Evolutionary conservation across 2,113 vertebrate species (phyloP).

Genomic region (Passer montanus): DNA sequence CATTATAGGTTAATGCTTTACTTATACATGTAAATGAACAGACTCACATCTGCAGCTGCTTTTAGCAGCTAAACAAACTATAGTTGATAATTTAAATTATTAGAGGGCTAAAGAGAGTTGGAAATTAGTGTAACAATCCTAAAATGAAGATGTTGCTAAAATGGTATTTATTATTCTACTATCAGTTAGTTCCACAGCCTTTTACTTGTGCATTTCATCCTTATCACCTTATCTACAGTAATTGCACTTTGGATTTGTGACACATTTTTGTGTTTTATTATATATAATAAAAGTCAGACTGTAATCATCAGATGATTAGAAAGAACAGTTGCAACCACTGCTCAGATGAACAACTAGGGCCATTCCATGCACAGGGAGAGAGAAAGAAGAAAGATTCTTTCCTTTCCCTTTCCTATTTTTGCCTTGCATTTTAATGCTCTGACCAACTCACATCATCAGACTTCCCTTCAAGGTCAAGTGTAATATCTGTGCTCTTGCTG

Average conservation of each 20-base stretch:
- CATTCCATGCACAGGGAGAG: background rate
- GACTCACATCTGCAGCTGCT: background rate
- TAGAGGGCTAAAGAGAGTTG: background rate
- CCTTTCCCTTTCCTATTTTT: background rate
- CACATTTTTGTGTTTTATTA: conserved; percentile 14
- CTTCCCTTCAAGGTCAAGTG: background rate
- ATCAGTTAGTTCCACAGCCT: background rate
- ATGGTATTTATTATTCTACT: background rate
- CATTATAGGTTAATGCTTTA: background rate
- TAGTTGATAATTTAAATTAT: background rate
- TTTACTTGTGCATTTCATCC: background rate
- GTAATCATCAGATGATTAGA: background rate
- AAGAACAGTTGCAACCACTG: background rate
- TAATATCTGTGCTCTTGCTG: background rate
- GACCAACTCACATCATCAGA: background rate
- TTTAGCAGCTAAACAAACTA: background rate
- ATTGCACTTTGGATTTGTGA: background rate
- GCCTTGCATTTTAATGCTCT: background rate
- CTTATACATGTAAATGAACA: background rate
- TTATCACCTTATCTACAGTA: background rate
- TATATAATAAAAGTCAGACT: background rate
- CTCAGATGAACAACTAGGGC: background rate
- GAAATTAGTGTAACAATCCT: background rate
- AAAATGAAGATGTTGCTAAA: background rate
- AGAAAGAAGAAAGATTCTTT: background rate